Evolutionary conservation across 2,797 vertebrate genomes (phyloP).

Genomic region (Trachurus trachurus): DNA sequence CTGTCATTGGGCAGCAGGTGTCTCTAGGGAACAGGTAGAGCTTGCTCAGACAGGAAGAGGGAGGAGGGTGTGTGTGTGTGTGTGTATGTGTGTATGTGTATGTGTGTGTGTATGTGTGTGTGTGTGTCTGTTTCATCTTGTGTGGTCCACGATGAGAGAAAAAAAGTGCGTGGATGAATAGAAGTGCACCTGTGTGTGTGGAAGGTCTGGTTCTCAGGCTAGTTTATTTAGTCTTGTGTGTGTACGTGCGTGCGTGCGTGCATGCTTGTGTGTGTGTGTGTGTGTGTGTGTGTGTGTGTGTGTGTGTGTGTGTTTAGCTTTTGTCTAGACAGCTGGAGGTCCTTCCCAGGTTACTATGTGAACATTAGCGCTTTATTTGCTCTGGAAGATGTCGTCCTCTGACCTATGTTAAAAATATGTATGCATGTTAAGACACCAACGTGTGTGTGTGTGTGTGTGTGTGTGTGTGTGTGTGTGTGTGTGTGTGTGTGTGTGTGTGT

Average conservation of each 20-base stretch:
- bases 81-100: conserved; percentile 29
- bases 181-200: conserved; percentile 14
- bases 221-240: too few relatives aligned
- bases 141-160: conserved; percentile 51
- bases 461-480: conserved; percentile 8
- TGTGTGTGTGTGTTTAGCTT: conserved; percentile 65
- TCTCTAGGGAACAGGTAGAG: conserved; percentile 79
- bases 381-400: conserved; percentile 2
- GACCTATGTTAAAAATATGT: not conserved
- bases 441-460: too few relatives aligned
- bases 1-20: conserved; percentile 73
- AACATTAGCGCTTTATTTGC: conserved; percentile 19
- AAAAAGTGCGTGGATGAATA: conserved; percentile 30
- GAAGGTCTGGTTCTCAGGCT: too few relatives aligned
- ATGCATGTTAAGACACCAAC: too few relatives aligned
- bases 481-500: too few relatives aligned
- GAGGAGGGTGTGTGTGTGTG: conserved; percentile 4
- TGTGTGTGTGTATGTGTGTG: too few relatives aligned
- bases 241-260: too few relatives aligned
- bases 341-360: conserved; percentile 62
- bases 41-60: conserved; percentile 57
- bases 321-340: conserved; percentile 75
- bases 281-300: conserved; percentile 10
- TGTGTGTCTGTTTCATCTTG: conserved; percentile 4
- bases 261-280: conserved; percentile 46